A percentile compares a stretch with the other conserved stretches of the same genome.
Conservation (phyloP, 2,113 vertebrate species). For the Lagopus leucura region DNA sequence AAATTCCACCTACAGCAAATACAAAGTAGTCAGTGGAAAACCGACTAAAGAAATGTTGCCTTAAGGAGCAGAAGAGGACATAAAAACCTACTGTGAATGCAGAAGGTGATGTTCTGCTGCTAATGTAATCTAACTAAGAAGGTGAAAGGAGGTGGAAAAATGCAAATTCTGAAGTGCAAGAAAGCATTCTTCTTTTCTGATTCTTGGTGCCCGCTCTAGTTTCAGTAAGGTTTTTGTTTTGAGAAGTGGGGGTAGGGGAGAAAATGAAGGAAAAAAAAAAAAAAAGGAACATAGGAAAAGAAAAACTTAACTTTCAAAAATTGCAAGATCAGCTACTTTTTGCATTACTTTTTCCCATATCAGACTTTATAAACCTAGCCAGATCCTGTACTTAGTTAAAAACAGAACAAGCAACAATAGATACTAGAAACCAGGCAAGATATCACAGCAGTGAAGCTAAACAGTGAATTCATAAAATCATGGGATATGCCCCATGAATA, state of each 20-base stretch:
- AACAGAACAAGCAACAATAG: constrained; percentile 33
- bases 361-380: neutral
- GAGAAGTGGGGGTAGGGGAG: neutral
- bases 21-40: neutral
- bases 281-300: neutral
- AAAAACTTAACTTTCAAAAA: neutral
- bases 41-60: neutral
- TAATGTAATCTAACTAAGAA: neutral
- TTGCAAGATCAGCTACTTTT: neutral
- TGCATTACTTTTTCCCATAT: neutral
- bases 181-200: neutral
- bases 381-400: constrained; percentile 30
- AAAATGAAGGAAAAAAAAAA: neutral
- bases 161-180: neutral
- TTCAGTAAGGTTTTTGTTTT: neutral
- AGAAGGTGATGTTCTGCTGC: neutral
- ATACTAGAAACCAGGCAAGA: constrained; percentile 21
- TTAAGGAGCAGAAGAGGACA: neutral
- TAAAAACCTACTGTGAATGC: neutral
- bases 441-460: constrained; percentile 12
- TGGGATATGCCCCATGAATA: neutral
- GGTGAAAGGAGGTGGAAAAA: accelerated
- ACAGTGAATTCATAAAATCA: neutral
- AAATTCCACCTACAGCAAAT: neutral
- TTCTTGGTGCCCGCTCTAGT: neutral